Evolutionary conservation across 2,113 vertebrate genomes (phyloP), one percentile per base, ranked within the genome.

Genomic region (Peromyscus polionotus): DNA sequence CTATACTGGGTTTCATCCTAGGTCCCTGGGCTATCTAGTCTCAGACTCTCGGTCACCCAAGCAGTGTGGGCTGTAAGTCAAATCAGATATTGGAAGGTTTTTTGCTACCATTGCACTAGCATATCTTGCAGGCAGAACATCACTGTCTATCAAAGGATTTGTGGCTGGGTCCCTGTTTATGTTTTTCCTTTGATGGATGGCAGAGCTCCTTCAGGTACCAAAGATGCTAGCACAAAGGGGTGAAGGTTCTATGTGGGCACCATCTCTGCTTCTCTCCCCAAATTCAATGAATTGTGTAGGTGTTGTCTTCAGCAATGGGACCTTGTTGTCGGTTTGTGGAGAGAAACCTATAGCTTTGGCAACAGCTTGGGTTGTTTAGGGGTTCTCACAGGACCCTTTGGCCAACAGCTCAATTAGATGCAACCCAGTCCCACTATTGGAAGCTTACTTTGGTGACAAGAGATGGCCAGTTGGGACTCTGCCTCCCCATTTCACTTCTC

Each of bases 401-500:
- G 9, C 36, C 17, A 80, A 80, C 16, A 80, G 20, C 17, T 57
- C 51, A 22, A 22, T 57, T 80, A 36, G 31, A 20, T 80, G 31
- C 20, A 36, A 80, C 31, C 48, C 17, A 80, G 57, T 57, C 31
- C 51, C 45, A 57, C 8, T 36, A 12, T 31, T 5, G 2, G 19
- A 80, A 54, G 51, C 17, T 57, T 80, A 22, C 19, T 36, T 80
- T 36, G 48, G 33, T 80, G 16, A 54, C 77, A 80, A 36, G 17
- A 80, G 77, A 36, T 54, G 48, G 31, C 77, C 8, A 79, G 4
- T 72, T 79, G 76, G 28, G 31, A 31, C 7, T 4, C 48, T 79
- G 28, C 33, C 51, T 9, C 4, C 45, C 7, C 3, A 0, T 42
- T n/a, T 39, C 2, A 22, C 13, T 2, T 77, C 9, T 0, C 28